Conservation (phyloP, 2,888 invertebrate species). For the Xestia xanthographa region DNA sequence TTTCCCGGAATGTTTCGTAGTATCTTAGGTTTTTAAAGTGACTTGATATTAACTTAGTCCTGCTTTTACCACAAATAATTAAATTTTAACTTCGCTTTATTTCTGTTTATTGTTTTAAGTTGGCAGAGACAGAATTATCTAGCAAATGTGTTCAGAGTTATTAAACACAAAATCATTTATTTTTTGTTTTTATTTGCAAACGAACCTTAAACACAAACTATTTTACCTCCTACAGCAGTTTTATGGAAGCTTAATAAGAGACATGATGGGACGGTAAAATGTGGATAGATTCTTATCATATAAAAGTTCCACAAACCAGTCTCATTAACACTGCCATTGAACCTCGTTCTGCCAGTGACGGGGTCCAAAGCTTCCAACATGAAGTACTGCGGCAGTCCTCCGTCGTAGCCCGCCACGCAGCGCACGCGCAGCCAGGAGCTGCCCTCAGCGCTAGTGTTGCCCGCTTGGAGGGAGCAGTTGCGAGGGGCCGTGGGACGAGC, state of each 20-base stretch:
- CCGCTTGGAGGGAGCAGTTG: conserved; percentile 95
- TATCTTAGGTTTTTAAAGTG: not conserved
- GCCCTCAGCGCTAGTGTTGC: conserved; percentile 87
- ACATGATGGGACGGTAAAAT: not conserved
- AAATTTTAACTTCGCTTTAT: not conserved
- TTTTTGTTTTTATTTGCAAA: not conserved
- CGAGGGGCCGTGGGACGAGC: conserved; percentile 95
- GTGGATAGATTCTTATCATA: not conserved
- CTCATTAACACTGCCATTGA: conserved; percentile 92
- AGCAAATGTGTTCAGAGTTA: not conserved
- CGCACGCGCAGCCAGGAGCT: conserved; percentile 93
- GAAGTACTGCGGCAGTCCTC: conserved; percentile 96
- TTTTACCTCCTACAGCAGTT: not conserved
- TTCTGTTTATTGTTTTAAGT: not conserved
- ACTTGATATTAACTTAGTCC: not conserved
- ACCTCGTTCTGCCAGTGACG: conserved; percentile 92
- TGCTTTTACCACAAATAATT: not conserved
- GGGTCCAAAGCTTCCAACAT: conserved; percentile 95
- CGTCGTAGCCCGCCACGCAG: conserved; percentile 97
- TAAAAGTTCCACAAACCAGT: conserved; percentile 74
- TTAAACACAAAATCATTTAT: too few species aligned
- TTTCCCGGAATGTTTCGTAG: not conserved
- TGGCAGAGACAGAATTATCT: not conserved
- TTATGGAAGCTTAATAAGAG: not conserved
- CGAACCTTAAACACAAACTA: not conserved